Evolutionary conservation across 64 coral and sea anemone genomes (phyloP), one percentile per base, ranked within the genome.

Genomic region (Montipora foliosa): DNA sequence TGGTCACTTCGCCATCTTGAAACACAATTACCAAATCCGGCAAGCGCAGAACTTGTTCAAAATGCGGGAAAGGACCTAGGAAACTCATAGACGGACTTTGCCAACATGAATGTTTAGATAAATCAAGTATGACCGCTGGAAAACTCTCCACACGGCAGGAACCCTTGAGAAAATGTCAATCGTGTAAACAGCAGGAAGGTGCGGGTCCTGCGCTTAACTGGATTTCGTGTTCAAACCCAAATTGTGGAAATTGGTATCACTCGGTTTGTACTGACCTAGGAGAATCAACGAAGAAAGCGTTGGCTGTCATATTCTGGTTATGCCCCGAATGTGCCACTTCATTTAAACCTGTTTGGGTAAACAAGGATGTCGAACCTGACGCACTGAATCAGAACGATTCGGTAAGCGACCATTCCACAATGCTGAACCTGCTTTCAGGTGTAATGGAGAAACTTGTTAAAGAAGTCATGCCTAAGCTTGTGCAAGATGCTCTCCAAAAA

Each of bases 231-330:
- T 74, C 70, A 74, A 74, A 74, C 70, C 70, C 2, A 20, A 37
- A 74, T 25, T 74, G 70, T 74, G 22, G 70, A 74, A 74, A 0
- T 74, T 74, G 70, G 70, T 74, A 74, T 21, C 70, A 74, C 70
- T 74, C 70, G 70, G 70, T 74, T 74, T 74, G 70, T 25, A 74
- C 70, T 74, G 70, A 74, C 70, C 70, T 74, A 44, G 70, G 70
- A 74, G 70, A 74, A 74, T 74, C 4, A 74, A 74, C 70, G 70
- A 74, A 74, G 70, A 74, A 74, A 74, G 70, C 70, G n/a, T 22
- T 29, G 70, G 70, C 70, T 74, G 70, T 20, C 21, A 20, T 74
- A 74, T 74, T 74, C 70, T 74, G 17, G 17, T 20, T 37, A 74
- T 74, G 70, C 70, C 70, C 70, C n/a, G 70, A 74, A 22, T 22